Base-by-base conservation (phyloP, 2,113 vertebrate genomes). In the Dasyprocta punctata region DNA sequence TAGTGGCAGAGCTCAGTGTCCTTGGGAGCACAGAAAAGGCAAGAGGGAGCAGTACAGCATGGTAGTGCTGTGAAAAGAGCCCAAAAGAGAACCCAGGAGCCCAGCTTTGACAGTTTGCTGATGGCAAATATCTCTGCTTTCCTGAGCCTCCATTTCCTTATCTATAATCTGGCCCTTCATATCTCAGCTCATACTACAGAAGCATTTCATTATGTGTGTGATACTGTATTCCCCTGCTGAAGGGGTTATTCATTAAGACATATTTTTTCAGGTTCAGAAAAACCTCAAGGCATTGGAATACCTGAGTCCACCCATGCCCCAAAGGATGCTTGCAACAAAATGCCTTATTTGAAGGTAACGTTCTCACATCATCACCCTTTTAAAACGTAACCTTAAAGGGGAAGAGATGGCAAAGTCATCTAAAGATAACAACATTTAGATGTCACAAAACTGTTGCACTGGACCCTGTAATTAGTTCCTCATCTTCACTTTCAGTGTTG, bases 391-490 rank as follows among this genome's bases (percentile, higher is more conserved):
- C 73, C 73, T 93, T 96, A 87, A 89, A 93, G 58, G 94, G 67
- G 49, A 97, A 95, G 91, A 90, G 80, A 92, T 73, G 52, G 84
- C 84, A 92, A 97, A 96, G 84, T 97, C 93, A 85, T 95, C 93
- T 97, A 93, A 97, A 95, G 92, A 96, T 95, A 96, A 92, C 90
- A 88, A 84, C 84, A 58, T 90, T 94, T 92, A 90, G 75, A 75
- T 97, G 56, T 97, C 96, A 97, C 94, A 88, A 86, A 94, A 61
- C 92, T 84, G 60, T 52, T 95, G 67, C 69, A 67, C 33, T 56
- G 81, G 94, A 97, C 84, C 86, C 92, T 65, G 19, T 88, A 96
- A 95, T 97, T 97, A 97, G 95, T 93, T 90, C 90, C 47, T 97
- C 90, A 96, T 71, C 92, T 75, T 90, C 52, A 58, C 61, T 96